Evolutionary conservation across 2,888 invertebrate species (phyloP).

Genomic region (Aspidiotus destructor): DNA sequence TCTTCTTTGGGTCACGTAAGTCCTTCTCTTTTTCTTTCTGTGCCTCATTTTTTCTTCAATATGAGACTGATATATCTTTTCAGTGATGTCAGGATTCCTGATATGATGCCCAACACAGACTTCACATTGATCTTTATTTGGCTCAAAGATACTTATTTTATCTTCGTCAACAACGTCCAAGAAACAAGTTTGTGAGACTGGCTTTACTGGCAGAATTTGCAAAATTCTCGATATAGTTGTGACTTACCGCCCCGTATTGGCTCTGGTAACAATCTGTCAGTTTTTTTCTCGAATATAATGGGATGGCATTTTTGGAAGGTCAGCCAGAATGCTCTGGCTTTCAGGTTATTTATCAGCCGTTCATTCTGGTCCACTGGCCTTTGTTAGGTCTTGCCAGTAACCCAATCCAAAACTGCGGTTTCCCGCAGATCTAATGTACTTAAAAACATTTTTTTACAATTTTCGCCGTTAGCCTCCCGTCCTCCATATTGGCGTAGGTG

Average conservation of each 20-base stretch:
- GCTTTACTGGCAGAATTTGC: background rate
- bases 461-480: background rate
- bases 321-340: background rate
- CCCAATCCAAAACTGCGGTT: background rate
- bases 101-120: background rate
- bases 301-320: background rate
- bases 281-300: background rate
- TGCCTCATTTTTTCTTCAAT: background rate
- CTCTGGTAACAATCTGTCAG: background rate
- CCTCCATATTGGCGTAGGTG: too few relatives aligned
- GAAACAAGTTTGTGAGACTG: background rate
- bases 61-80: background rate
- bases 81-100: background rate
- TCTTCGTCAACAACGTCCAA: background rate
- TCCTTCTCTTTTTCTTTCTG: background rate
- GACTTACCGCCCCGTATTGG: background rate
- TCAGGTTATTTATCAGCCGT: background rate
- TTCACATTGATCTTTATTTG: background rate
- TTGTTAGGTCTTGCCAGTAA: background rate
- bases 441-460: conserved; percentile 1
- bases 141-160: background rate
- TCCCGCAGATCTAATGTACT: background rate
- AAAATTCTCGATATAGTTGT: background rate
- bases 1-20: background rate
- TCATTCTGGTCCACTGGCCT: background rate